Percentiles rank a stretch among this genome's conserved stretches.
These are phyloP conservation scores for Mimachlamys varia DNA, from an alignment of 2,888 invertebrate species.

Conservation along the genomic window DNA sequence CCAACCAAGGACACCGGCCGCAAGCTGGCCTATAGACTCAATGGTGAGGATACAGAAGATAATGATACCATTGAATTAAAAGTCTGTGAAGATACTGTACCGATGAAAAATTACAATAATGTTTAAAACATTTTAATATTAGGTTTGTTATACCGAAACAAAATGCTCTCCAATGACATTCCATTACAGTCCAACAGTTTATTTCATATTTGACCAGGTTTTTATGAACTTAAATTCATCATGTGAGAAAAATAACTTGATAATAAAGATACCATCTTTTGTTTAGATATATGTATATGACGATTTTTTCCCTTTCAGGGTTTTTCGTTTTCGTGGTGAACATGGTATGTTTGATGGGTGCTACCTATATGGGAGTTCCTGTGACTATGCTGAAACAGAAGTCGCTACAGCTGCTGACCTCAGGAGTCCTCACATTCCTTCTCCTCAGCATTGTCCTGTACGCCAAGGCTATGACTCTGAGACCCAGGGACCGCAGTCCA, in stretches of 20 bases:
- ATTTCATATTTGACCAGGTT: too few species aligned
- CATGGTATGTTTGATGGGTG: slow-evolving; percentile 39
- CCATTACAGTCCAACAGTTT: too few species aligned
- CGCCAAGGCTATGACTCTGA: slow-evolving; percentile 40
- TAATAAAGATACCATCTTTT: too few species aligned
- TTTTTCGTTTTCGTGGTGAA: slow-evolving; percentile 53
- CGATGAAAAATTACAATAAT: too few species aligned
- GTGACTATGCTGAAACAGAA: slow-evolving; percentile 38
- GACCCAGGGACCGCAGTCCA: slow-evolving; percentile 44
- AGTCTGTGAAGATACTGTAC: too few species aligned
- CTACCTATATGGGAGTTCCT: slow-evolving; percentile 36
- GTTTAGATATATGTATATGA: too few species aligned
- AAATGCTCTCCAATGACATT: too few species aligned
- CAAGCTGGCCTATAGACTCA: slow-evolving; percentile 72
- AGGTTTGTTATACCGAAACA: too few species aligned
- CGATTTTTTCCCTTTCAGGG: slow-evolving; percentile 45
- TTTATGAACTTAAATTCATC: too few species aligned
- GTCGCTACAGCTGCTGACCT: slow-evolving; percentile 47
- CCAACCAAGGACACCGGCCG: slow-evolving; percentile 61
- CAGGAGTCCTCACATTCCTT: slow-evolving; percentile 50
- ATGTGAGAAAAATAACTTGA: too few species aligned
- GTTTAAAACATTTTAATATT: too few species aligned
- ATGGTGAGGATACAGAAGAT: slow-evolving; percentile 63
- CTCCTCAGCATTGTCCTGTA: slow-evolving; percentile 52
- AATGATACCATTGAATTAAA: too few species aligned